Evolutionary conservation across 2,888 invertebrate species (phyloP), one percentile per base, ranked within the genome.

Genomic region (Fissipunctia ypsillon): DNA sequence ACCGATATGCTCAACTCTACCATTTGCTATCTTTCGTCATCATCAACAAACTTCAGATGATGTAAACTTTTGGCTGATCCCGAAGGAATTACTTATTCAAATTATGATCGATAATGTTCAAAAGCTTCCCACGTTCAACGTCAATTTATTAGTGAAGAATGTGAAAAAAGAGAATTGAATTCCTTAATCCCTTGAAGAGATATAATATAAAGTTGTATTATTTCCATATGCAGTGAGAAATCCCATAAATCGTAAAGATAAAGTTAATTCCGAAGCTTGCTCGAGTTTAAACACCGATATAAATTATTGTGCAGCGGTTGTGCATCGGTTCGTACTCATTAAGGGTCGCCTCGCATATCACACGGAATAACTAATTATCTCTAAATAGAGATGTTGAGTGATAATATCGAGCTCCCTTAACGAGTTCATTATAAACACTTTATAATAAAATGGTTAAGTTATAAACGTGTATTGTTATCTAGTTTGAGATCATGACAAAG

Each of bases 341-440:
- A 81, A 56, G 25, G 60, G 25, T 45, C 59, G 25, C 35, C 31
- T 48, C 64, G 56, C 66, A 63, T 68, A 73, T 70, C 71, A 72
- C 71, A 60, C 68, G 38, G 60, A 67, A 73, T 69, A 74, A 68
- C 74, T 74, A 80, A 76, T 80, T 84, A 82, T 48, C 56, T 68
- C 48, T 67, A 35, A 69, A 54, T 74, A 60, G n/a, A 73, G 78
- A 78, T 67, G 60, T 57, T 65, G 14, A 69, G 50, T 61, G 70
- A 82, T 78, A 83, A 74, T 66, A 70, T 43, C 80, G 52, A 54
- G 63, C n/a, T 41, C 59, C 67, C 45, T 69, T 72, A 78, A 85
- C 69, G 79, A 83, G 72, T 68, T 85, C 83, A 75, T 85, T 85
- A 83, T 57, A 35, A 74, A 56, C 22, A 61, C 45, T 61, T 56